Base-by-base conservation (phyloP, 2,113 vertebrate genomes). In the Girardinichthys multiradiatus region DNA sequence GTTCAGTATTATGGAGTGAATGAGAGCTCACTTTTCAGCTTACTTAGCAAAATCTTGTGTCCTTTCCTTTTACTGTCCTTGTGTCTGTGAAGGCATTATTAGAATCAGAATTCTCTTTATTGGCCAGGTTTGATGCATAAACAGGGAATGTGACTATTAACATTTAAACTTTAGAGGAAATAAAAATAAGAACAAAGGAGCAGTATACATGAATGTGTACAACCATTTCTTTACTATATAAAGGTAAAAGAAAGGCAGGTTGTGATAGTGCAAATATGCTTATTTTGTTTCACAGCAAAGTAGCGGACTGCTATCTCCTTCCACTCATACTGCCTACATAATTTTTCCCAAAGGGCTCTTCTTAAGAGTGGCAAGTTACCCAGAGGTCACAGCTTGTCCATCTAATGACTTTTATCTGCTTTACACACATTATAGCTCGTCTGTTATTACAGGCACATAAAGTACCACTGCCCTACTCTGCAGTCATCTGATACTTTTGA, bases 1-100 rank as follows among this genome's bases (percentile, higher is more conserved):
- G 30, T 60, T 75, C 51, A 31, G 66, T 35, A 31, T 70, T 45
- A 58, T 33, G 61, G 66, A 42, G 4, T 57, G 74, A 82, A 67
- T 24, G 7, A 61, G 29, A 39, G 68, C 84, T 89, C 66, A 69
- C 48, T 64, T 88, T 87, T 76, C 80, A 87, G 82, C 84, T 80
- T 84, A 82, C 31, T 12, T 26, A 35, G 80, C 30, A 15, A 60
- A 57, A 85, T 45, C 0, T 42, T 62, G 28, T 77, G 76, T 81
- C 73, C 77, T 48, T 70, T 77, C 58, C 19, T 71, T 70, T 70
- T 71, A 30, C 26, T 77, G 80, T 69, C 84, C 79, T 88, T 76
- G 77, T 78, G 42, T 85, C 54, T 70, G 68, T 77, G 68, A 42
- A 74, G 24, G 26, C 17, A 59, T 77, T 31, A 81, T n/a, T n/a